A percentile compares a stretch with the other conserved stretches of the same genome.
Conservation (phyloP, 2,113 vertebrate species). For the Zosterops borbonicus region DNA sequence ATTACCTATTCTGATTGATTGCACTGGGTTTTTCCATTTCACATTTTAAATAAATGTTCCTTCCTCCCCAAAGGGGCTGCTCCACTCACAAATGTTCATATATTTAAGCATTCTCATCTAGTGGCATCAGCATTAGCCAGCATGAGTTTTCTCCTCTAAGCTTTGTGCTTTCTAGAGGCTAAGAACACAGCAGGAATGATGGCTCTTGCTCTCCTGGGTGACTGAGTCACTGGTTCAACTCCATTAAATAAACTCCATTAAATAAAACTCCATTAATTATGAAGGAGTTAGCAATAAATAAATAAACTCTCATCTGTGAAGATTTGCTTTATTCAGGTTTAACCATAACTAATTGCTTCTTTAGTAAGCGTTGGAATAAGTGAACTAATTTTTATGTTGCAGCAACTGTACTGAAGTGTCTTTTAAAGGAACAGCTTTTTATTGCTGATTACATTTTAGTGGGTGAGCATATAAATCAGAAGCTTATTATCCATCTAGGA, state of each 20-base stretch:
- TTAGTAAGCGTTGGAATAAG: neutral
- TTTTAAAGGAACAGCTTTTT: neutral
- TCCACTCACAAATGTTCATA: neutral
- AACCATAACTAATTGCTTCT: neutral
- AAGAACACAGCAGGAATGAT: neutral
- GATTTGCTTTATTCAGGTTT: neutral
- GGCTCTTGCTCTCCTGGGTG: neutral
- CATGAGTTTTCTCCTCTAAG: neutral
- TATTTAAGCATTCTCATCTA: neutral
- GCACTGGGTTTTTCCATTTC: neutral
- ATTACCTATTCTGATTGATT: neutral
- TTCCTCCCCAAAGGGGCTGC: neutral
- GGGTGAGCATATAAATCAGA: neutral
- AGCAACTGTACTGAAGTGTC: neutral
- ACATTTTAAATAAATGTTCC: neutral
- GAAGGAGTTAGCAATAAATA: neutral
- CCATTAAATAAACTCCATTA: no score
- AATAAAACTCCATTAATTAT: constrained; percentile 26
- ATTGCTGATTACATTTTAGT: neutral
- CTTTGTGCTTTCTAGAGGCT: neutral
- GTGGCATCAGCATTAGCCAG: neutral
- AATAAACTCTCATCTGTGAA: neutral
- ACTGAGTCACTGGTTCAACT: neutral
- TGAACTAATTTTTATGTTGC: neutral
- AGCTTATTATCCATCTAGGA: neutral